Percentiles rank a stretch among this genome's conserved stretches.
These are phyloP conservation scores for Catocala sponsa DNA, from an alignment of 2,888 invertebrate species.

Conservation along the genomic window DNA sequence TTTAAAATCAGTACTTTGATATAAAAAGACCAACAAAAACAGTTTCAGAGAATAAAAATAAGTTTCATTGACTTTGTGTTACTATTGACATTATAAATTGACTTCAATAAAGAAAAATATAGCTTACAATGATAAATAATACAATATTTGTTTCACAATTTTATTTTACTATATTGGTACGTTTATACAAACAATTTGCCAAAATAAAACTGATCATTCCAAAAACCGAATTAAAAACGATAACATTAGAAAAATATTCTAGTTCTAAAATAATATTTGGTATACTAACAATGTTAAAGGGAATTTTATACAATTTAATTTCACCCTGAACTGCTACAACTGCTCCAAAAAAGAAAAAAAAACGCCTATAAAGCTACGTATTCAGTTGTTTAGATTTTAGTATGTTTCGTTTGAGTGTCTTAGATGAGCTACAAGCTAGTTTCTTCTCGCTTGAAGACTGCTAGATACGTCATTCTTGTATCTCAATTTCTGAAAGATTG, in stretches of 20 bases:
- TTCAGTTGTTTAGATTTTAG: too few species aligned
- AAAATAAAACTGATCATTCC: slow-evolving; percentile 10
- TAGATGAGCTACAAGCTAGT: too few species aligned
- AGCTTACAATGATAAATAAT: neutral
- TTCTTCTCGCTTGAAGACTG: too few species aligned
- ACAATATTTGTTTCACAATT: neutral
- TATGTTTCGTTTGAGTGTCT: too few species aligned
- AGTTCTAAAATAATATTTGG: slow-evolving; percentile 54
- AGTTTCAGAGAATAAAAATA: neutral
- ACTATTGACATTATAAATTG: neutral
- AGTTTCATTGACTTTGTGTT: neutral
- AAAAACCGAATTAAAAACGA: slow-evolving; percentile 24
- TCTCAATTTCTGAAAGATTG: too few species aligned
- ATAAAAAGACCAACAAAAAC: neutral
- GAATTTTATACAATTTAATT: slow-evolving; percentile 30
- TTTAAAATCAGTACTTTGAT: too few species aligned
- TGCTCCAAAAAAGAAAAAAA: neutral
- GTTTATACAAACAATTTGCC: neutral
- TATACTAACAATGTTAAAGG: slow-evolving; percentile 47
- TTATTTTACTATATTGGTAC: too few species aligned
- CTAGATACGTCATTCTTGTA: too few species aligned
- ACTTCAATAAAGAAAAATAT: neutral
- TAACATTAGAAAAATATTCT: slow-evolving; percentile 72
- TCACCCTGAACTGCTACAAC: slow-evolving; percentile 15
- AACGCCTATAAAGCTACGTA: neutral